Base-by-base conservation (phyloP, 2,888 invertebrate species). In the Steromphala cineraria region DNA sequence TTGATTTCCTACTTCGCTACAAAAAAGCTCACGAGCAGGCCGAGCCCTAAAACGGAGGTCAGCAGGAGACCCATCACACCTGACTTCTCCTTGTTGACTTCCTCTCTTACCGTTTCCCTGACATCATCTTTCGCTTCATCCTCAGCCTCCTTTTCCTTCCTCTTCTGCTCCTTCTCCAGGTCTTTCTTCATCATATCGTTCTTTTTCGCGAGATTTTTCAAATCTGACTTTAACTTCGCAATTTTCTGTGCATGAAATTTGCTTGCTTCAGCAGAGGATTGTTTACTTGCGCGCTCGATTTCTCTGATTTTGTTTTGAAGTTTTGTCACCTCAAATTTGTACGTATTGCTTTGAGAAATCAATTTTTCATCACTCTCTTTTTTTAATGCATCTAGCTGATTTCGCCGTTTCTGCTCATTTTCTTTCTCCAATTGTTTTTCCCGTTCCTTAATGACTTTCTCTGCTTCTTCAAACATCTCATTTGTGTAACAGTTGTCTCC, bases 401-500 rank as follows among this genome's bases (percentile, higher is more conserved):
- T 56, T 8, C 19, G 19, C 7, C 19, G 21, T 56, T 56, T 24
- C 5, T n/a, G n/a, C 55, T 77, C 46, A 28, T 19, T 67, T 31
- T 67, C 67, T 67, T 19, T 67, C 13, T 21, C 19, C 24, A 53
- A 17, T 17, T 76, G 53, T 53, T 24, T 36, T 24, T 76, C 76
- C 28, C 53, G 24, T 53, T 53, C 36, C 13, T 28, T 52, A 53
- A 31, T 53, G 24, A 13, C 31, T 53, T 53, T 67, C 67, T 67
- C 67, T 17, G 67, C 67, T 31, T 67, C 13, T 28, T 17, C 36
- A 67, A 28, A 67, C 67, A 67, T 67, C 15, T 67, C 67, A 67
- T 31, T 67, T 3, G 67, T 67, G 67, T 67, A 67, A 13, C 10
- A 67, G 2, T 36, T 7, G 28, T 81, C 81, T 10, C 76, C 79